Conservation (phyloP, 2,797 vertebrate species). For the Apodemus agrarius region DNA sequence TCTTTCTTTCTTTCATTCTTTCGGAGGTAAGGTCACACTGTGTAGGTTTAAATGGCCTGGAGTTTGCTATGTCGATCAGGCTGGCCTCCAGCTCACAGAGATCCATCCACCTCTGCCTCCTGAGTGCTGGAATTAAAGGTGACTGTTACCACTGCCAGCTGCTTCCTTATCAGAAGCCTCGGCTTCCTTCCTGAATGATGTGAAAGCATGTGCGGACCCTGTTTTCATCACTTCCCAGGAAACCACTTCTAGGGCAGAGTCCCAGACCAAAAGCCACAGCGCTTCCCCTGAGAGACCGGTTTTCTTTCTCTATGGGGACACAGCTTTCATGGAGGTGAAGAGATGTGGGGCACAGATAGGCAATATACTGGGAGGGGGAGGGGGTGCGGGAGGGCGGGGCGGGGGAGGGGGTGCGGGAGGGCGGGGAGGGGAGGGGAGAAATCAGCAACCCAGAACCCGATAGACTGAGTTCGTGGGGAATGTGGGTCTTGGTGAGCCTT, state of each 20-base stretch:
- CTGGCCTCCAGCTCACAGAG: background rate
- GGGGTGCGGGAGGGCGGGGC: too few species aligned
- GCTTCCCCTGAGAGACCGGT: background rate
- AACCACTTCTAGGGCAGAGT: background rate
- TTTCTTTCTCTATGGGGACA: background rate
- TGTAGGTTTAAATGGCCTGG: background rate
- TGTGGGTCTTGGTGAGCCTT: background rate
- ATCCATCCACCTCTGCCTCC: background rate
- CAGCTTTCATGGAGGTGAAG: background rate
- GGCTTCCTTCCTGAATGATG: background rate
- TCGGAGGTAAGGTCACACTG: background rate
- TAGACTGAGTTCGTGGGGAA: background rate
- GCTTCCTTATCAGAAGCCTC: conserved; percentile 22
- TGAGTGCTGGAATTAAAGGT: background rate
- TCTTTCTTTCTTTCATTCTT: too few species aligned
- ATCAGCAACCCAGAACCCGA: conserved; percentile 24
- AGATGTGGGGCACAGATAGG: background rate
- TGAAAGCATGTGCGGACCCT: background rate
- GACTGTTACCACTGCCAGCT: background rate
- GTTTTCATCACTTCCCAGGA: background rate
- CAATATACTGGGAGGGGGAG: background rate
- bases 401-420: background rate
- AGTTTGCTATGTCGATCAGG: background rate
- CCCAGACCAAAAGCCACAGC: background rate
- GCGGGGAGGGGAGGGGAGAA: background rate